A percentile compares a stretch with the other conserved stretches of the same genome.
These are phyloP conservation scores for Bovichtus variegatus DNA, from an alignment of 2,797 vertebrate genomes.

Conservation along the genomic window DNA sequence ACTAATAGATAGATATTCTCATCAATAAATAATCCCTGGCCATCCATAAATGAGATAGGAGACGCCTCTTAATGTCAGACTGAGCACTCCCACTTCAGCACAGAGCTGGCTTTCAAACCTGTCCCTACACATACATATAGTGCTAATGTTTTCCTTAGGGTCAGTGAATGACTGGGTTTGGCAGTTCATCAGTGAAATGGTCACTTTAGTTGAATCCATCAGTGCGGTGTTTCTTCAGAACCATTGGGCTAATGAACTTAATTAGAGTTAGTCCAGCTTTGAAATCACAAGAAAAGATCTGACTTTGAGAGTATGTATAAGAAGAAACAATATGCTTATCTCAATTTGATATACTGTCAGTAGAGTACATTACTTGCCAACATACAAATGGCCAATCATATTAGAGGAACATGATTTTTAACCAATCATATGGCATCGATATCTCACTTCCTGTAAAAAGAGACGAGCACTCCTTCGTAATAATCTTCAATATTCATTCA, in stretches of 20 bases:
- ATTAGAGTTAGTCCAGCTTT: background rate
- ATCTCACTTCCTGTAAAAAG: background rate
- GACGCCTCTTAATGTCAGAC: conserved; percentile 12
- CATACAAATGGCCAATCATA: background rate
- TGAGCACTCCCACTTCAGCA: conserved; percentile 13
- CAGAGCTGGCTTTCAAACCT: conserved; percentile 23
- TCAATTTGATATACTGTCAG: background rate
- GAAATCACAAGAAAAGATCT: background rate
- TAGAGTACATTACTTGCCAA: background rate
- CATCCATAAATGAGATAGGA: conserved; percentile 33
- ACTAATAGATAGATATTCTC: conserved; percentile 59
- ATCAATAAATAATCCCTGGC: conserved; percentile 69
- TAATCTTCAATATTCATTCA: background rate
- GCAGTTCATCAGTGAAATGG: conserved; percentile 1
- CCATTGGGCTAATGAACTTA: background rate
- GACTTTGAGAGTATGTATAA: background rate
- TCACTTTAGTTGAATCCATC: conserved; percentile 1
- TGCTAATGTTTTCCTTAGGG: background rate
- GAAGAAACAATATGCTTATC: background rate
- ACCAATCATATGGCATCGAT: background rate
- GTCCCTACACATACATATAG: conserved; percentile 10
- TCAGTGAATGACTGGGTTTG: background rate
- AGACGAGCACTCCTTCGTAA: background rate
- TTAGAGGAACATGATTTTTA: background rate
- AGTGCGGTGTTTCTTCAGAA: background rate